Conservation (phyloP, 2,888 invertebrate genomes). For the Diaprepes abbreviatus region DNA sequence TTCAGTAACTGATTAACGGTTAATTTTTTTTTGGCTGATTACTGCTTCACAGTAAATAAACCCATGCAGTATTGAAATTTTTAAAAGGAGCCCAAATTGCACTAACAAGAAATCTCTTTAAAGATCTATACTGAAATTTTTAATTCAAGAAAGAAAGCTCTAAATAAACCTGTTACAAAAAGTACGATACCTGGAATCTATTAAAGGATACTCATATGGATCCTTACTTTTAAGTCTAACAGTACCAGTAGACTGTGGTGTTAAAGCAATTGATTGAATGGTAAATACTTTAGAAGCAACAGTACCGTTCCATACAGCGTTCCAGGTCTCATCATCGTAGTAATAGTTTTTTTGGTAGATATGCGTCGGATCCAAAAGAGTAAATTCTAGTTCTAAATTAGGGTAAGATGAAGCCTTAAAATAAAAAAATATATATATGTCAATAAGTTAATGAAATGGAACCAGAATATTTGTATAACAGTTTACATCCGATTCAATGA, state of each 20-base stretch:
- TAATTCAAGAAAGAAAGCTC: too few relatives aligned
- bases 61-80: too few relatives aligned
- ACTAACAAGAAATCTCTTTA: too few relatives aligned
- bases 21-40: too few relatives aligned
- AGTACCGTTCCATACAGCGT: constrained; percentile 65
- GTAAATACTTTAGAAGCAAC: constrained; percentile 36
- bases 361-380: constrained; percentile 21
- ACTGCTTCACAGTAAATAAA: too few relatives aligned
- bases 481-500: too few relatives aligned
- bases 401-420: constrained; percentile 8
- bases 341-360: constrained; percentile 46
- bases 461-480: too few relatives aligned
- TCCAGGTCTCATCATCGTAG: constrained; percentile 55
- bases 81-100: too few relatives aligned
- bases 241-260: constrained; percentile 71
- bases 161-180: too few relatives aligned
- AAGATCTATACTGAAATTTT: too few relatives aligned
- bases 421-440: neutral
- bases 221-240: constrained; percentile 64
- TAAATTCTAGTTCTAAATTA: constrained; percentile 30
- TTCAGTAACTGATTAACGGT: too few relatives aligned
- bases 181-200: constrained; percentile 69
- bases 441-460: too few relatives aligned
- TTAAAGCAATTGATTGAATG: constrained; percentile 53
- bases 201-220: constrained; percentile 68